Conservation (phyloP, 2,888 invertebrate species). For the Tetrapedia diversipes region DNA sequence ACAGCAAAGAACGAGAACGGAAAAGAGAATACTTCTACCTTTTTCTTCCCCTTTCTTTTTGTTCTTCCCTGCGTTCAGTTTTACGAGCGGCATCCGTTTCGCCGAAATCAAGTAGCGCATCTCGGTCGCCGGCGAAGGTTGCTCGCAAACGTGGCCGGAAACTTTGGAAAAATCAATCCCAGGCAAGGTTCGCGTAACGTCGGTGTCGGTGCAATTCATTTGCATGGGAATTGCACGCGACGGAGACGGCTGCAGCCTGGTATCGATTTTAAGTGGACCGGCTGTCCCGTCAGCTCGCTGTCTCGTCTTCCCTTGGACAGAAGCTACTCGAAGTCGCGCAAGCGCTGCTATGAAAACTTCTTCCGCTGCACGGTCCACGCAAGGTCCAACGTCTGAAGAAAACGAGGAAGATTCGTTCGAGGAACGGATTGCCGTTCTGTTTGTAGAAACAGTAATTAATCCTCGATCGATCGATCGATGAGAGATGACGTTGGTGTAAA, state of each 20-base stretch:
- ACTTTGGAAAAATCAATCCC: slow-evolving; percentile 73
- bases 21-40: too few relatives aligned
- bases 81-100: neutral
- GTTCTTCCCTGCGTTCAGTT: neutral
- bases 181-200: slow-evolving; percentile 63
- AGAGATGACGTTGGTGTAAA: too few relatives aligned
- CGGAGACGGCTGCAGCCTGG: slow-evolving; percentile 78
- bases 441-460: too few relatives aligned
- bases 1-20: too few relatives aligned
- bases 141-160: slow-evolving; percentile 39
- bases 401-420: neutral
- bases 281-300: slow-evolving; percentile 81
- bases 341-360: slow-evolving; percentile 72
- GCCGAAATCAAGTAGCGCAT: neutral
- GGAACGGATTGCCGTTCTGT: neutral
- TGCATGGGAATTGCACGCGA: slow-evolving; percentile 81
- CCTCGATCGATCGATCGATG: too few relatives aligned
- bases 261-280: slow-evolving; percentile 82
- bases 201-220: slow-evolving; percentile 80
- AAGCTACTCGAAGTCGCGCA: slow-evolving; percentile 78
- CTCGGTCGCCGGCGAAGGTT: slow-evolving; percentile 12
- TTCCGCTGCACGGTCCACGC: slow-evolving; percentile 42
- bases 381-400: slow-evolving; percentile 27
- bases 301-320: slow-evolving; percentile 81
- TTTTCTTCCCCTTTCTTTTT: slow-evolving; percentile 1